Base-by-base conservation (phyloP, 2,797 vertebrate genomes). In the Tapirus indicus region DNA sequence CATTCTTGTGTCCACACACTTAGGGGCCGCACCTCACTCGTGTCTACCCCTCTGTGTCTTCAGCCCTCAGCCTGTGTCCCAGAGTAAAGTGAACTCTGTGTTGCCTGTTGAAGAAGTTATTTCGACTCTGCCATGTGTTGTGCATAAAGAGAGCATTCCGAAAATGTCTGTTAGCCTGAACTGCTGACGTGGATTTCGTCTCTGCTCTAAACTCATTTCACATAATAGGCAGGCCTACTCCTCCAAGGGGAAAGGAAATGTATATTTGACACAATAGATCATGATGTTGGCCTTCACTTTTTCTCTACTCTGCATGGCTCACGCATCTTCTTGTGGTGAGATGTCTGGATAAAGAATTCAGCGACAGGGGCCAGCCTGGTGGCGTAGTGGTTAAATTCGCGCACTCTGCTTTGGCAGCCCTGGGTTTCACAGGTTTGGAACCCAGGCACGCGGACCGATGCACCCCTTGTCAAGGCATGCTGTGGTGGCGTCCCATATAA, bases 251-350 rank as follows among this genome's bases (percentile, higher is more conserved):
- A 12, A 18, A 62, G n/a, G 32, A 64, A 17, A 32, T 5, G 1
- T 38, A 14, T 32, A 11, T 23, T 29, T 11, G 29, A 32, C 10
- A 12, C 2, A 7, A 16, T 9, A 1, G 16, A 7, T 16, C 1
- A 4, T 0, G 35, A 9, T 23, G 62, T 17, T 1, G 60, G 32
- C 5, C 13, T 38, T 23, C 17, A 0, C 7, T 9, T 9, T 9
- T 13, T 29, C 62, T 49, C 44, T 6, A 0, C 38, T 7, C 9
- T 9, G 6, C 38, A n/a, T 32, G 7, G 27, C 21, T 11, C 21
- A 2, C 4, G 16, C 3, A 10, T 60, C 29, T 29, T 5, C 0
- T 2, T 0, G 1, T 1, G n/a, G 12, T 20, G 10, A 23, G 17
- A 21, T 4, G 9, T 32, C 32, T 32, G 27, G 21, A 23, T 1